phyloP scores from a whole-genome alignment of 2,113 vertebrate species.

The Strix aluco region DNA sequence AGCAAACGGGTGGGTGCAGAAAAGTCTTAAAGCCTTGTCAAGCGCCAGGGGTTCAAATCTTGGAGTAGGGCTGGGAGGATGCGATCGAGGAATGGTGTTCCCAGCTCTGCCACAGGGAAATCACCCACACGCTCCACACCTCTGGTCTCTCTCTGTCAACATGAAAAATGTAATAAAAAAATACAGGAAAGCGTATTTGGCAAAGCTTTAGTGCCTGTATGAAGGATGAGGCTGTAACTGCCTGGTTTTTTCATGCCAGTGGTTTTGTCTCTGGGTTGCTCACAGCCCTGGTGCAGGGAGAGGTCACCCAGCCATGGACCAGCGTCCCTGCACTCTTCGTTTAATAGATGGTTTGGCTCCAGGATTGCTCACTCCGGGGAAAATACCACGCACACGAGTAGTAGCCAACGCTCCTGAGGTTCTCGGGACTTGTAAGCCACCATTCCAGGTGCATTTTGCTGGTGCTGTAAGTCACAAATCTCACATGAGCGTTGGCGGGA shows the following conservation, averaged over 20 bases:
- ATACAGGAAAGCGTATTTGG: not conserved
- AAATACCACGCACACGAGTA: not conserved
- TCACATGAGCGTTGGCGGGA: rapidly evolving
- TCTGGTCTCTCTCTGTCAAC: not conserved
- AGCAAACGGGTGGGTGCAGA: not conserved
- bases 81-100: not conserved
- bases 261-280: not conserved
- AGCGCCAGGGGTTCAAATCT: not conserved
- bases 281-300: too few relatives aligned
- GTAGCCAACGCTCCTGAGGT: not conserved
- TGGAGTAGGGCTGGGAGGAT: not conserved
- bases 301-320: not conserved
- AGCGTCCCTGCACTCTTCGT: rapidly evolving
- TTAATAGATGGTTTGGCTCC: not conserved
- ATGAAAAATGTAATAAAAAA: not conserved
- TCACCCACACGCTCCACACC: rapidly evolving
- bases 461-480: not conserved
- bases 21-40: not conserved
- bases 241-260: not conserved
- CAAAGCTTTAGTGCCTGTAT: not conserved
- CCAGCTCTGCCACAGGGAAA: not conserved
- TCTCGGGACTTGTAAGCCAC: not conserved
- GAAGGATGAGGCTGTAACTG: not conserved
- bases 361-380: not conserved
- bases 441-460: not conserved